Conservation (phyloP, 2,113 vertebrate species). For the Ceyx cyanopectus region DNA sequence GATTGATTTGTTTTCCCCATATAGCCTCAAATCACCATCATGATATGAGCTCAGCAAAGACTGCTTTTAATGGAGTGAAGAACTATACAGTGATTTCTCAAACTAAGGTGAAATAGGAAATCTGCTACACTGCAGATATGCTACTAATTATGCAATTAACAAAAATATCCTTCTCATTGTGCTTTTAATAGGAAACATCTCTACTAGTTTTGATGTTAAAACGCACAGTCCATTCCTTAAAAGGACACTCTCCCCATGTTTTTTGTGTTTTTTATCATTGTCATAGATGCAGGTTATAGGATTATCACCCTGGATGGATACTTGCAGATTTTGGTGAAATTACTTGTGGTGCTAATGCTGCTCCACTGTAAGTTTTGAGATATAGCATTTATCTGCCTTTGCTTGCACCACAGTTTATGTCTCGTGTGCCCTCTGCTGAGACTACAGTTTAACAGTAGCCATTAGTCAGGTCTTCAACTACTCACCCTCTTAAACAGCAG, state of each 20-base stretch:
- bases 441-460: not conserved
- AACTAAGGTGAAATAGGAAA: not conserved
- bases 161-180: not conserved
- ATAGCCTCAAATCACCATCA: conserved; percentile 18
- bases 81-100: not conserved
- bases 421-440: too few species aligned
- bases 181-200: not conserved
- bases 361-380: not conserved
- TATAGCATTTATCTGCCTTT: not conserved
- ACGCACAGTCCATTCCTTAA: not conserved
- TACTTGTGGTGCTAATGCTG: not conserved
- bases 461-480: not conserved
- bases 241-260: not conserved
- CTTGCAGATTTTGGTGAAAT: not conserved
- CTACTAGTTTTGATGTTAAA: not conserved
- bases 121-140: not conserved
- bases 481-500: not conserved
- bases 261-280: not conserved
- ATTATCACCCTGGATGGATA: not conserved
- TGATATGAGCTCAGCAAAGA: not conserved
- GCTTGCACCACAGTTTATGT: not conserved
- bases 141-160: not conserved
- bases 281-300: not conserved
- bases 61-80: not conserved
- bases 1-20: conserved; percentile 49